Base-by-base conservation (phyloP, 1,140 invertebrate genomes). In the Camponotus pennsylvanicus region DNA sequence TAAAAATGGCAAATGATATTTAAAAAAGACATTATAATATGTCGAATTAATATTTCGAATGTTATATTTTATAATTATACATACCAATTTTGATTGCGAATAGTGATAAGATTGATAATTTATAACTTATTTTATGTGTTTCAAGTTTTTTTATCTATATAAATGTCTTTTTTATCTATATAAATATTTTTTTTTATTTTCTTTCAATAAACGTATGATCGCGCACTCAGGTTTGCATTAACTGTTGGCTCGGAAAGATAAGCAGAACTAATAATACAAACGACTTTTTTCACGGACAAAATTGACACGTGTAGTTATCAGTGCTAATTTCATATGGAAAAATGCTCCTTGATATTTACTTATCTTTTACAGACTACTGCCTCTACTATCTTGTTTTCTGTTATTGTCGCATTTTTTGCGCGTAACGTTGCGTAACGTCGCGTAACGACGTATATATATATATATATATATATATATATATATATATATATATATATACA, bases 241-340 rank as follows among this genome's bases (percentile, higher is more conserved):
- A 49, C 37, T 45, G 40, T 7, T 75, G 49, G 7, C 13, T 75
- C 13, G 13, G 8, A 55, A 82, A 5, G 3, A 34, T 45, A 63
- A 70, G 34, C 27, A 40, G 8, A 83, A 83, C 79, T 73, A 75
- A 18, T 45, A 32, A 61, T 34, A 82, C 7, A 37, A 57, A 42
- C 55, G 40, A 34, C 6, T 83, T 73, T 83, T 73, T 61, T 83
- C 55, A 61, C 11, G 55, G 52, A 61, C 67, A 45, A 45, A 8
- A 27, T 15, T 75, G 79, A 75, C 55, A 75, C 55, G 69, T 4
- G 45, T 45, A 82, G 69, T 83, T 83, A 75, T 83, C 79, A 18
- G 15, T 11, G 11, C 49, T 75, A 83, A 83, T 83, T 83, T 49
- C 13, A 57, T 5, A 63, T 73, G n/a, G 40, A 61, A 75, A 82